Percentiles rank a stretch among this genome's conserved stretches.
These are phyloP conservation scores for Apus apus DNA, from an alignment of 2,113 vertebrate genomes.

Conservation along the genomic window DNA sequence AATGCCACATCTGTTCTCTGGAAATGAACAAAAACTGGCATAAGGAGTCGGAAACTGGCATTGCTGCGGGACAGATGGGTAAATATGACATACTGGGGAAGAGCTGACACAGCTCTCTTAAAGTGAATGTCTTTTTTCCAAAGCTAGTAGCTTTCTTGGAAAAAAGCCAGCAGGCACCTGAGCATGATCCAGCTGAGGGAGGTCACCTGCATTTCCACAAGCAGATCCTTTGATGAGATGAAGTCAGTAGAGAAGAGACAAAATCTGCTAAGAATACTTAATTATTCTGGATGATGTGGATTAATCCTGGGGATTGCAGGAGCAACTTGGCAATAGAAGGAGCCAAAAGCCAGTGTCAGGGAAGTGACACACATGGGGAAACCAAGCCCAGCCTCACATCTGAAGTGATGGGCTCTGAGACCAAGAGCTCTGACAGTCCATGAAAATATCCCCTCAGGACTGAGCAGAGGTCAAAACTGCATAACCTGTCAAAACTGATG, in stretches of 20 bases:
- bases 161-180: not conserved
- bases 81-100: not conserved
- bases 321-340: not conserved
- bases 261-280: not conserved
- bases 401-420: not conserved
- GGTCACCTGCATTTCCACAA: not conserved
- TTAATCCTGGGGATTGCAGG: not conserved
- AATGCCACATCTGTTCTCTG: slow-evolving; percentile 52
- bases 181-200: not conserved
- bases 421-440: not conserved
- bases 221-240: not conserved
- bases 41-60: slow-evolving; percentile 45
- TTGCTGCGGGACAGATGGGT: slow-evolving; percentile 21
- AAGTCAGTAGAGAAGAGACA: not conserved
- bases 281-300: not conserved
- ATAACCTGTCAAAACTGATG: not conserved
- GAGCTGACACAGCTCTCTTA: not conserved
- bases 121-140: not conserved
- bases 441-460: not conserved
- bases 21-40: slow-evolving; percentile 63
- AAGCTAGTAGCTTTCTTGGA: not conserved
- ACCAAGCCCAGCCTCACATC: not conserved
- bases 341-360: not conserved
- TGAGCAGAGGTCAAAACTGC: not conserved
- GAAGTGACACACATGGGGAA: not conserved